Conservation (phyloP, 2,888 invertebrate species). For the Andrena praecox region DNA sequence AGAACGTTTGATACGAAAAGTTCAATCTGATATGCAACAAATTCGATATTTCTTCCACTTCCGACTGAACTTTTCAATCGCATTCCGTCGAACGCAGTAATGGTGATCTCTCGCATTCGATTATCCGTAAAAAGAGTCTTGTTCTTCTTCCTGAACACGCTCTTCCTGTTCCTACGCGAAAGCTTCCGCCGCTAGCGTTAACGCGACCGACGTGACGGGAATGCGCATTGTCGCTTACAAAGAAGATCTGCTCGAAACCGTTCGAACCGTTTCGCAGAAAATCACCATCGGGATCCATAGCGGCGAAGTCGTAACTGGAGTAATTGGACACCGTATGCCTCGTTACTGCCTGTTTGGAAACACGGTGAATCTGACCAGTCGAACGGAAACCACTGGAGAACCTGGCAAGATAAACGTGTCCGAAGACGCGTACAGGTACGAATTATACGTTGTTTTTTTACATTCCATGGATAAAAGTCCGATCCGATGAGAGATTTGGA, state of each 20-base stretch:
- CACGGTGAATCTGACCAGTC: conserved; percentile 96
- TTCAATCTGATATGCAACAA: background rate
- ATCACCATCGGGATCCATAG: conserved; percentile 98
- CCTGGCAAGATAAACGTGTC: conserved; percentile 96
- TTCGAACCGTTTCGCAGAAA: conserved; percentile 87
- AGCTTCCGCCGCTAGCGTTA: conserved; percentile 39
- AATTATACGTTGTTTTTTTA: conserved; percentile 31
- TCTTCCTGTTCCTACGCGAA: conserved; percentile 53
- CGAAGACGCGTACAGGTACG: conserved; percentile 95
- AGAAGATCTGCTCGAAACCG: conserved; percentile 12
- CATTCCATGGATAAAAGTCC: background rate
- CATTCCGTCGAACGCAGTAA: background rate
- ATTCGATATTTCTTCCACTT: background rate
- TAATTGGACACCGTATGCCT: conserved; percentile 97
- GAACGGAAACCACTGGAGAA: conserved; percentile 96
- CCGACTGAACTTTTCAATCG: conserved; percentile 16
- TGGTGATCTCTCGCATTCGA: conserved; percentile 23
- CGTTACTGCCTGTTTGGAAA: conserved; percentile 96
- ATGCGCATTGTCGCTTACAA: background rate
- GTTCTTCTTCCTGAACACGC: conserved; percentile 50
- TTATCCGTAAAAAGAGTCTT: conserved; percentile 53
- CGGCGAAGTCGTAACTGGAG: conserved; percentile 97
- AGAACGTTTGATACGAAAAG: background rate
- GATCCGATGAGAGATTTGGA: background rate
- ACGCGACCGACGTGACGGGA: conserved; percentile 47